phyloP scores from a whole-genome alignment of 2,113 vertebrate genomes.

The Brienomyrus longianalis region DNA sequence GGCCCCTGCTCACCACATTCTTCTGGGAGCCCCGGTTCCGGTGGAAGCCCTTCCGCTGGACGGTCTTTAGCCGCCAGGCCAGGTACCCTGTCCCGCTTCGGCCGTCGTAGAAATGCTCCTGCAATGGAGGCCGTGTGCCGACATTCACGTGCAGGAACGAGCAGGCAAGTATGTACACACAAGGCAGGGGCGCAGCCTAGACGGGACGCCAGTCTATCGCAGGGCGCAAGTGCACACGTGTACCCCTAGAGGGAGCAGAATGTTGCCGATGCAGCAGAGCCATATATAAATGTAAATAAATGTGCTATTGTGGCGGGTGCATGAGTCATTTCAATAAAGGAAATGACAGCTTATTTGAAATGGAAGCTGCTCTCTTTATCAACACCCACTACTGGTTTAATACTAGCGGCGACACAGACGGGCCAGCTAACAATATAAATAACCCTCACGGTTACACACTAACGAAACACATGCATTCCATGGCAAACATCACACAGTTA shows the following conservation, averaged over 20 bases:
- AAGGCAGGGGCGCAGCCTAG: neutral
- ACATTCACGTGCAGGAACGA: neutral
- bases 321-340: neutral
- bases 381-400: neutral
- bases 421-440: neutral
- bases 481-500: neutral
- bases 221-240: neutral
- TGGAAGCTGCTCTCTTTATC: neutral
- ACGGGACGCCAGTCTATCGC: too few species aligned
- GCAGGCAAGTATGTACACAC: neutral
- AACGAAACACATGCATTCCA: neutral
- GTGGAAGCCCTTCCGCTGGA: constrained; percentile 24
- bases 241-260: neutral
- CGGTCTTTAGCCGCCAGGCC: constrained; percentile 31
- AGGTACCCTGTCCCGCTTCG: constrained; percentile 30
- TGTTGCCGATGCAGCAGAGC: neutral
- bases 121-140: neutral
- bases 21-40: constrained; percentile 6
- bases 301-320: neutral
- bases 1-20: constrained; percentile 7
- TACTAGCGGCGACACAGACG: neutral
- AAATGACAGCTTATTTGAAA: neutral
- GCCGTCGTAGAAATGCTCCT: constrained; percentile 35
- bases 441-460: neutral
- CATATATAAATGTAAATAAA: neutral